Evolutionary conservation across 2,888 invertebrate genomes (phyloP), one percentile per base, ranked within the genome.

Genomic region (Athalia cordata): DNA sequence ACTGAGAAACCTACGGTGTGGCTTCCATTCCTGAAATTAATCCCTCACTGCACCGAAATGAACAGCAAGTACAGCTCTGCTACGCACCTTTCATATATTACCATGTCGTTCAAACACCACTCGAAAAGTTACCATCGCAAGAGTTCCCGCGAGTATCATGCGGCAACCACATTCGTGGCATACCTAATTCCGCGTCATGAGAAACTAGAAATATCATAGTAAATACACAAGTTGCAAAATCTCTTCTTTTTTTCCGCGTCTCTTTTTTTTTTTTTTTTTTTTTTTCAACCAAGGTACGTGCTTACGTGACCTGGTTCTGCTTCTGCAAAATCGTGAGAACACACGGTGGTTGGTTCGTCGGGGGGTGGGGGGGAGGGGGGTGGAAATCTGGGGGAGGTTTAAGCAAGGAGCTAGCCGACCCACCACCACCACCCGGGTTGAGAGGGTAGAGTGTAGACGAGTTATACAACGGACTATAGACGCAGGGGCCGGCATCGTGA

Each of bases 401-500:
- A 47, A 57, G 70, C 70, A 70, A 70, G 70, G 70, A 70, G 70
- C 57, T 70, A 1, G 57, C 70, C 70, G 55, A 59, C 59, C 70
- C 70, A 45, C 59, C 45, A 57, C 52, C 68, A 6, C 55, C n/a
- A 55, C 55, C 61, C n/a, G 8, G 47, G 70, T 59, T 70, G 57
- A 70, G 70, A 70, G 70, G 70, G 70, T 57, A 57, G 70, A 70
- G 57, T 13, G 70, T 70, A 68, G 67, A 68, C 29, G 59, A 70
- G 70, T 75, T 61, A 75, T 75, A 75, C 74, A 75, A 75, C 74
- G 74, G 62, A 62, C 62, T 49, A 70, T 75, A 61, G 62, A 75
- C 74, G 74, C 62, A 75, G 62, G 74, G 74, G 84, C 82, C 79
- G 81, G 79, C 80, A 83, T 82, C 86, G 85, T 86, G 86, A 89